phyloP scores from a whole-genome alignment of 2,797 vertebrate species.

The Melanotaenia boesemani region DNA sequence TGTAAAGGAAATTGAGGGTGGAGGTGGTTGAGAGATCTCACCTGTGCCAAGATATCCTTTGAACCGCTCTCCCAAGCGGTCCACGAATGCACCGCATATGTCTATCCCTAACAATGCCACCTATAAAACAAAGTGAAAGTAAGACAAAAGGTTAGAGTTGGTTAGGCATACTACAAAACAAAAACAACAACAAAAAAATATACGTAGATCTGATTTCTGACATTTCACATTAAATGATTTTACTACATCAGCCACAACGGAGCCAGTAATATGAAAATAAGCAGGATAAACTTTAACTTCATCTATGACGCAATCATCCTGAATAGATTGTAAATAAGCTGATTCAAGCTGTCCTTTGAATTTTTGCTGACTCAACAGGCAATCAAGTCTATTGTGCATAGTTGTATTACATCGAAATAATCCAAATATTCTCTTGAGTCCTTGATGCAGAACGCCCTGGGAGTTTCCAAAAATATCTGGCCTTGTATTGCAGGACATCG shows the following conservation, averaged over 20 bases:
- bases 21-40: constrained; percentile 74
- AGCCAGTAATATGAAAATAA: neutral
- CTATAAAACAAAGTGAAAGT: constrained; percentile 74
- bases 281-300: neutral
- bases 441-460: neutral
- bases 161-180: neutral
- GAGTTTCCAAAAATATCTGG: constrained; percentile 7
- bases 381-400: neutral
- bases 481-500: neutral
- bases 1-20: neutral
- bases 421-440: neutral
- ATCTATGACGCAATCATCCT: neutral
- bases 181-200: neutral
- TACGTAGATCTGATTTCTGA: neutral
- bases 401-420: constrained; percentile 10
- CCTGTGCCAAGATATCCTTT: constrained; percentile 90
- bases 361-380: constrained; percentile 9
- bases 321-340: constrained; percentile 8
- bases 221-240: neutral
- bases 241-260: neutral
- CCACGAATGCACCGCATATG: constrained; percentile 90
- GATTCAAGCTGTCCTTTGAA: neutral
- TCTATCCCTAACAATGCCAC: constrained; percentile 93
- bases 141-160: constrained; percentile 31
- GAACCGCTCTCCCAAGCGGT: constrained; percentile 91